Base-by-base conservation (phyloP, 2,888 invertebrate genomes). In the Liopterus haemorrhoidalis region DNA sequence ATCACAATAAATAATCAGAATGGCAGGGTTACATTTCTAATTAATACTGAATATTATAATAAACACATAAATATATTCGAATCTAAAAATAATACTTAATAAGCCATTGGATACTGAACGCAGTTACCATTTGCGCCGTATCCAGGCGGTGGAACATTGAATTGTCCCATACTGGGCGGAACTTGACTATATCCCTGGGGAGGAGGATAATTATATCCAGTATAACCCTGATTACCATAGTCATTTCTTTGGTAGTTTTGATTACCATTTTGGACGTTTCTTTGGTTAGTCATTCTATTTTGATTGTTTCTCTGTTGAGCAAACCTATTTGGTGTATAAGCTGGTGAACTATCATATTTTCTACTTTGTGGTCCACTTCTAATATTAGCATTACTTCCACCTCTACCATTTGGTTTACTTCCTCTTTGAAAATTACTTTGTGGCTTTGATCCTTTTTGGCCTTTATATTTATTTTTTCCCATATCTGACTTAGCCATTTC, bases 71-170 rank as follows among this genome's bases (percentile, higher is more conserved):
- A 28, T n/a, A 28, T 14, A n/a, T n/a, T 28, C 12, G 8, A 14
- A 28, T 14, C 15, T 5, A 28, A 8, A 28, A 28, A 28, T 8
- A 28, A 28, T 14, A 2, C 6, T 37, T 39, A 45, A 38, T 45
- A 45, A 16, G 31, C 25, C 39, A 45, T 39, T 25, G 45, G 45
- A 31, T 45, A 45, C 14, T 45, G 38, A 15, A 45, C 32, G 36
- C 45, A 45, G 22, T 24, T 20, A 15, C 39, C 45, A 31, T 33
- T 19, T 9, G 45, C 5, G 33, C 39, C 39, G 20, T 32, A 45
- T 21, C 45, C 45, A 12, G 45, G 45, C 14, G 45, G 45, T 20
- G 45, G 45, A 19, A 45, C 39, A 25, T 45, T 45, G 19, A 45
- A 45, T 25, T 39, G 38, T 8, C 39, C 33, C 12, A 39, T 39